These are phyloP conservation scores for Pecten maximus DNA, from an alignment of 2,888 invertebrate genomes.

Conservation along the genomic window DNA sequence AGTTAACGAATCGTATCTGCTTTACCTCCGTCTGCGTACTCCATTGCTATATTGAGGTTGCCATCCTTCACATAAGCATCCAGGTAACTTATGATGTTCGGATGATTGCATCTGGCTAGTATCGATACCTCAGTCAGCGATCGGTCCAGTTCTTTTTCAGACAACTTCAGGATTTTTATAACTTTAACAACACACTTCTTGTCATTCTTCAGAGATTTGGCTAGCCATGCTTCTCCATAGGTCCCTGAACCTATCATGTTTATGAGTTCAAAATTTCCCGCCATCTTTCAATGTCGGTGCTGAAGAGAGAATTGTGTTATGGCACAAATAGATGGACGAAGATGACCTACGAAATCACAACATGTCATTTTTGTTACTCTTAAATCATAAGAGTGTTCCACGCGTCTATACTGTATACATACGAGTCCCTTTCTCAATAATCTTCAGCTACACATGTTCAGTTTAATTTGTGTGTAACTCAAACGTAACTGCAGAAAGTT, in stretches of 20 bases:
- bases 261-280: constrained; percentile 68
- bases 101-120: constrained; percentile 74
- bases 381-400: not conserved
- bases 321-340: not conserved
- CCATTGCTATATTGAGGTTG: constrained; percentile 76
- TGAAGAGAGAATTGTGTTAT: not conserved
- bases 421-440: not conserved
- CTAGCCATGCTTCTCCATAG: constrained; percentile 78
- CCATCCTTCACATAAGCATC: constrained; percentile 75
- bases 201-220: constrained; percentile 57
- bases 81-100: constrained; percentile 76
- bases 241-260: constrained; percentile 74
- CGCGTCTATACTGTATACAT: not conserved
- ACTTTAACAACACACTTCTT: constrained; percentile 74
- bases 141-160: constrained; percentile 62
- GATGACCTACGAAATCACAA: not conserved
- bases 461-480: not conserved
- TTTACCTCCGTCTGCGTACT: constrained; percentile 78
- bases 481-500: not conserved
- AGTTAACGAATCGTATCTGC: too few relatives aligned
- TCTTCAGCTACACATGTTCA: not conserved
- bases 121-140: constrained; percentile 75
- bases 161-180: constrained; percentile 62
- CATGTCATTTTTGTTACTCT: not conserved
- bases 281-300: constrained; percentile 63